A percentile compares a stretch with the other conserved stretches of the same genome.
Conservation (phyloP, 2,888 invertebrate species). For the Caenorhabditis sp. region DNA sequence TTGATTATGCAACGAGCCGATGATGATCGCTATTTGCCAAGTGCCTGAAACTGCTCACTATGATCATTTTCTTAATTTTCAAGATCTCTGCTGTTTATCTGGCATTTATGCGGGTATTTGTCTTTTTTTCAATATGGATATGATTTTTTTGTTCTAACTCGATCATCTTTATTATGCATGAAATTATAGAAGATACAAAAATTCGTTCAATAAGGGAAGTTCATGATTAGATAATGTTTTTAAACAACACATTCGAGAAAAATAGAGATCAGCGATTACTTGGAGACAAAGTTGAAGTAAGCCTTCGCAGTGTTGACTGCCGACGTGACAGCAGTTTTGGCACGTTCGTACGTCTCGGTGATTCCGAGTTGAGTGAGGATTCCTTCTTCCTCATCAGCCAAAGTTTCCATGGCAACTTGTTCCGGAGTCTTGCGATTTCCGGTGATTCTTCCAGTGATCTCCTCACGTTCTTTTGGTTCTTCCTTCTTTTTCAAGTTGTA, state of each 20-base stretch:
- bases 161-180: not conserved
- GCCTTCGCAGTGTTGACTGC: constrained; percentile 21
- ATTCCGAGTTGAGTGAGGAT: constrained; percentile 19
- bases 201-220: too few relatives aligned
- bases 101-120: not conserved
- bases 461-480: constrained; percentile 20
- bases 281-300: constrained; percentile 6
- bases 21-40: constrained; percentile 50
- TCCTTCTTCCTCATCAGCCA: constrained; percentile 36
- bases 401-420: constrained; percentile 34
- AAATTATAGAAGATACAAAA: not conserved
- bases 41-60: not conserved
- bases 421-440: constrained; percentile 43
- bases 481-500: constrained; percentile 45
- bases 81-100: not conserved
- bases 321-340: constrained; percentile 20
- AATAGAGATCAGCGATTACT: not conserved
- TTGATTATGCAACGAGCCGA: constrained; percentile 48
- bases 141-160: not conserved
- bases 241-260: not conserved
- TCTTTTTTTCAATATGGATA: not conserved
- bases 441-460: constrained; percentile 37
- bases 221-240: not conserved
- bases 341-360: constrained; percentile 30
- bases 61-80: not conserved